These are phyloP conservation scores for Tetramorium simillimum DNA, from an alignment of 1,140 invertebrate genomes.

Conservation along the genomic window DNA sequence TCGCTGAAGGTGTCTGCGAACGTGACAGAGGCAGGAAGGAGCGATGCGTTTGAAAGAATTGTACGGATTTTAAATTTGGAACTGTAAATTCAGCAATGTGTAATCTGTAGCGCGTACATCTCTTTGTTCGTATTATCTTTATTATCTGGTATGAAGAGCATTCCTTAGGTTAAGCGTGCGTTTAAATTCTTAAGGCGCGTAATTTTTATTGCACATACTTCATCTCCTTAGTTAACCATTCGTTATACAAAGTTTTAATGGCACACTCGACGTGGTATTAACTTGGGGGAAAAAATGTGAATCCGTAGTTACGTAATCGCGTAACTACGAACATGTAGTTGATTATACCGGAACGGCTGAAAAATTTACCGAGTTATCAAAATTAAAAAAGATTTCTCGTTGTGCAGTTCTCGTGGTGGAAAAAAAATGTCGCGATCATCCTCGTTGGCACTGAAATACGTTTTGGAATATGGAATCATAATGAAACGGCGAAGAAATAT, in stretches of 20 bases:
- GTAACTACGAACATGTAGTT: constrained; percentile 1
- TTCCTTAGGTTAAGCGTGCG: neutral
- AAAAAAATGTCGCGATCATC: constrained; percentile 14
- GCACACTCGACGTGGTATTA: neutral
- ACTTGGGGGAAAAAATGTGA: neutral
- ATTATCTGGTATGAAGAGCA: neutral
- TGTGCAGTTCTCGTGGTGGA: neutral
- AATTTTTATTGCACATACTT: constrained; percentile 14
- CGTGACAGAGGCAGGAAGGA: neutral
- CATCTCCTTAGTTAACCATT: neutral
- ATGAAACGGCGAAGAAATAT: constrained; percentile 50
- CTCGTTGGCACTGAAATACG: neutral
- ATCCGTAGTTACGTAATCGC: neutral
- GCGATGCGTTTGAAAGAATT: neutral
- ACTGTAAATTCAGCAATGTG: constrained; percentile 2
- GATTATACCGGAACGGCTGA: neutral
- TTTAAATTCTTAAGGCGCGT: constrained; percentile 20
- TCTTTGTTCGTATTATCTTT: neutral
- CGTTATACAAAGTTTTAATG: constrained; percentile 29
- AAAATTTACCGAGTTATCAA: constrained; percentile 26
- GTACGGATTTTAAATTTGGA: neutral
- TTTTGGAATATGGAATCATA: neutral
- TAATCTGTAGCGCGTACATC: neutral
- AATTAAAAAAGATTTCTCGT: constrained; percentile 21
- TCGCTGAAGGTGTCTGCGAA: neutral